Percentiles rank a stretch among this genome's conserved stretches.
Conservation (phyloP, 1,140 invertebrate genomes). For the Chironomus striatipennis region DNA sequence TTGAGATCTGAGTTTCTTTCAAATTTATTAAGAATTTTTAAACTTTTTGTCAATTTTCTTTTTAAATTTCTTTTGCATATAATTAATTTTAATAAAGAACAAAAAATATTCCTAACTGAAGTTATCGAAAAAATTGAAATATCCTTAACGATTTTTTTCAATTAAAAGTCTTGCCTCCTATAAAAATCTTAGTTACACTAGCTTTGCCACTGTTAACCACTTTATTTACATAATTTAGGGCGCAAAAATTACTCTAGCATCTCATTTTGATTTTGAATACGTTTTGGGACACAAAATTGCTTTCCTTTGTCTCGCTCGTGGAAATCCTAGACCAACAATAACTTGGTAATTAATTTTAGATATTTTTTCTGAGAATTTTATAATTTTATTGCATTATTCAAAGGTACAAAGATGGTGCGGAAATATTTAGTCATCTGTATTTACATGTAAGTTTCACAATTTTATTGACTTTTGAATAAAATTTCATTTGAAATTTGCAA, state of each 20-base stretch:
- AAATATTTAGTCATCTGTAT: constrained; percentile 80
- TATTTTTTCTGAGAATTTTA: neutral
- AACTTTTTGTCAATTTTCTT: neutral
- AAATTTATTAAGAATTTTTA: neutral
- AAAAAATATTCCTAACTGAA: too few species aligned
- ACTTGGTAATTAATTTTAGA: constrained; percentile 53
- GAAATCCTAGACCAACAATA: constrained; percentile 73
- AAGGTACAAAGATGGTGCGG: constrained; percentile 80
- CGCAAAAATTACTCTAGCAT: constrained; percentile 80
- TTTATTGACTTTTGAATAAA: constrained; percentile 19
- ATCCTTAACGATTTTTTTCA: too few species aligned
- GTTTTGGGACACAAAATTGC: constrained; percentile 86
- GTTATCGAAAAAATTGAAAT: too few species aligned
- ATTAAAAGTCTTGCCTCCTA: too few species aligned
- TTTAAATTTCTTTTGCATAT: too few species aligned
- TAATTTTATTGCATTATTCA: neutral
- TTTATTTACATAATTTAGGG: constrained; percentile 49
- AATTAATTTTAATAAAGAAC: too few species aligned
- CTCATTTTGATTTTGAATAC: constrained; percentile 90
- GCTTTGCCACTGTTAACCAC: too few species aligned
- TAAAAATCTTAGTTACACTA: too few species aligned
- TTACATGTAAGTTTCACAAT: constrained; percentile 58
- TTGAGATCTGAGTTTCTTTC: too few species aligned
- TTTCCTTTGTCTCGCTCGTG: constrained; percentile 80
- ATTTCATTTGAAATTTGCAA: constrained; percentile 10